Conservation (phyloP, 1,140 invertebrate species). For the Tigriopus japonicus region DNA sequence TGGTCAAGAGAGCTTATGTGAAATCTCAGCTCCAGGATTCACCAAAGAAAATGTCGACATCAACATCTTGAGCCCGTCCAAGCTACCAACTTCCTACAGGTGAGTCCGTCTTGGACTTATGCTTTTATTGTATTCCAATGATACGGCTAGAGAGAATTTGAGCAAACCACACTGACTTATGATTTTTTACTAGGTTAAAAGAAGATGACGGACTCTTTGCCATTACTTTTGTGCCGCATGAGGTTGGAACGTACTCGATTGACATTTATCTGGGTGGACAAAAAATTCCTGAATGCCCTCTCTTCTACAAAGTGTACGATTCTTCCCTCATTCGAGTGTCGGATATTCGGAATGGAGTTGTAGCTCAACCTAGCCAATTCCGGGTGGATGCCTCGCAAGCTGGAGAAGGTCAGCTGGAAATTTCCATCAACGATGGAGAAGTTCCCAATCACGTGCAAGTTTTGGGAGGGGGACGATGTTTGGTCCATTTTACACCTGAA, state of each 20-base stretch:
- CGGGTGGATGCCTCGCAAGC: conserved; percentile 88
- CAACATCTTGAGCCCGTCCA: conserved; percentile 25
- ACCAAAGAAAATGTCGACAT: conserved; percentile 39
- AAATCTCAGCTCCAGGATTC: conserved; percentile 48
- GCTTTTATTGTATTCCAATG: too few relatives aligned
- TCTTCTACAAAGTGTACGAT: conserved; percentile 82
- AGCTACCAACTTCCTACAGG: conserved; percentile 19
- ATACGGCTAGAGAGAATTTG: too few relatives aligned
- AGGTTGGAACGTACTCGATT: conserved; percentile 75
- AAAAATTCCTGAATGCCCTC: conserved; percentile 59
- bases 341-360: conserved; percentile 63
- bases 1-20: conserved; percentile 60
- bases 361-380: conserved; percentile 80
- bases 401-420: conserved; percentile 90
- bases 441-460: conserved; percentile 93
- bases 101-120: background rate
- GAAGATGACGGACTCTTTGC: conserved; percentile 52
- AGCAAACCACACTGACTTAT: too few relatives aligned
- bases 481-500: conserved; percentile 89
- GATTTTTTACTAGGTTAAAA: conserved; percentile 13
- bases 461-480: conserved; percentile 74
- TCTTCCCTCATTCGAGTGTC: conserved; percentile 72
- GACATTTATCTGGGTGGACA: conserved; percentile 67
- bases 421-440: conserved; percentile 92
- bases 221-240: conserved; percentile 71